Conservation (phyloP, 2,113 vertebrate species). For the Stegostoma tigrinum region DNA sequence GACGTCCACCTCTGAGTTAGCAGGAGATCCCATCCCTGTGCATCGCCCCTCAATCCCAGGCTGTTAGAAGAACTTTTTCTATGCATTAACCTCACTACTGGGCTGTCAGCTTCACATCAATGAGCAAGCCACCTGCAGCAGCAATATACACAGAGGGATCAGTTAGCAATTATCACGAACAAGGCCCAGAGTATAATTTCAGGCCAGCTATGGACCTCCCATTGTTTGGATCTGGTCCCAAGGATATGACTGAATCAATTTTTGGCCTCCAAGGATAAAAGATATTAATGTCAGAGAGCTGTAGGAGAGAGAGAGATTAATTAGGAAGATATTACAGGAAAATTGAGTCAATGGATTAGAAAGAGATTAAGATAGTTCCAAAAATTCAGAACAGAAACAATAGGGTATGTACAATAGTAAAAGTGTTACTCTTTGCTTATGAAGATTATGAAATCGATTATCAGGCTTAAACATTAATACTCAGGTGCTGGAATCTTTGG, state of each 20-base stretch:
- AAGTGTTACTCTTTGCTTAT: not conserved
- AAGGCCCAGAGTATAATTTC: not conserved
- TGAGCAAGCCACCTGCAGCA: not conserved
- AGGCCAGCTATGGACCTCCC: not conserved
- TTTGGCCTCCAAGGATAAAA: not conserved
- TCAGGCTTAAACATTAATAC: not conserved
- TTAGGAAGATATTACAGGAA: not conserved
- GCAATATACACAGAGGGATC: not conserved
- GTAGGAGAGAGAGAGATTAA: not conserved
- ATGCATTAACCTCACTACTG: not conserved
- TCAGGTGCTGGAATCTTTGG: not conserved
- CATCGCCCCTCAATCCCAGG: not conserved
- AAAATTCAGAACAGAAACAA: not conserved
- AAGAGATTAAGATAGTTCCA: not conserved
- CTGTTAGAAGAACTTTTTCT: not conserved
- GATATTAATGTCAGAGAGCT: not conserved
- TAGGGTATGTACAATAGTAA: not conserved
- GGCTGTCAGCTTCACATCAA: not conserved
- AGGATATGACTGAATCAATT: not conserved
- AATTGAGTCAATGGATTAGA: not conserved
- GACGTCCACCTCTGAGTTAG: too few relatives aligned
- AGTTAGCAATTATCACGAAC: not conserved
- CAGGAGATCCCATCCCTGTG: not conserved
- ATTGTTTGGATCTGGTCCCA: not conserved
- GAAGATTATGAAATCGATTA: not conserved